Evolutionary conservation across 2,888 invertebrate species (phyloP).

Genomic region (Macrophya alboannulata): DNA sequence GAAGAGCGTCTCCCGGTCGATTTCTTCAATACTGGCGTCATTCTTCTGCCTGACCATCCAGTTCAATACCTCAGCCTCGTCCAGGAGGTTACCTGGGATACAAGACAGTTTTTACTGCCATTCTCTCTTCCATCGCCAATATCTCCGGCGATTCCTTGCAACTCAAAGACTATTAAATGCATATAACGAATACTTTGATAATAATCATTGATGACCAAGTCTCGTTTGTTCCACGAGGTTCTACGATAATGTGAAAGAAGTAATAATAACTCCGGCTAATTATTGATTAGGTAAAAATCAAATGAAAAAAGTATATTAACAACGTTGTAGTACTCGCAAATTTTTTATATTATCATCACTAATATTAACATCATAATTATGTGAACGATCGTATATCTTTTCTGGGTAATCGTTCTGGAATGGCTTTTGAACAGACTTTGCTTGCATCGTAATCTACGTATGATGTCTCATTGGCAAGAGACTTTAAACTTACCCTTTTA

Average conservation of each 20-base stretch:
- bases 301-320: background rate
- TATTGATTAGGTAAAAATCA: background rate
- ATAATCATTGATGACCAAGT: background rate
- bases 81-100: conserved; percentile 86
- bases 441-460: conserved; percentile 32
- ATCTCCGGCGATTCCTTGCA: conserved; percentile 50
- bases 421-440: conserved; percentile 66
- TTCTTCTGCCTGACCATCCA: conserved; percentile 96
- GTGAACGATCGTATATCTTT: conserved; percentile 19
- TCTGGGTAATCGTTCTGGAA: conserved; percentile 69
- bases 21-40: conserved; percentile 95
- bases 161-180: conserved; percentile 54
- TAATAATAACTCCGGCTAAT: background rate
- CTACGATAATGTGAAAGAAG: background rate
- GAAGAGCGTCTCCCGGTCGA: conserved; percentile 90
- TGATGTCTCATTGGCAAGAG: conserved; percentile 29
- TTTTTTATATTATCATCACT: background rate
- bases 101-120: conserved; percentile 54
- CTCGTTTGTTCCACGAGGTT: background rate
- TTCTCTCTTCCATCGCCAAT: conserved; percentile 37
- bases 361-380: background rate
- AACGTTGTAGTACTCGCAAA: background rate
- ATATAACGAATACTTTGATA: conserved; percentile 49
- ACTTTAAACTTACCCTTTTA: conserved; percentile 41
- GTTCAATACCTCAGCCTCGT: conserved; percentile 92